Evolutionary conservation across 2,888 invertebrate species (phyloP).

Genomic region (Exocentrus adspersus): DNA sequence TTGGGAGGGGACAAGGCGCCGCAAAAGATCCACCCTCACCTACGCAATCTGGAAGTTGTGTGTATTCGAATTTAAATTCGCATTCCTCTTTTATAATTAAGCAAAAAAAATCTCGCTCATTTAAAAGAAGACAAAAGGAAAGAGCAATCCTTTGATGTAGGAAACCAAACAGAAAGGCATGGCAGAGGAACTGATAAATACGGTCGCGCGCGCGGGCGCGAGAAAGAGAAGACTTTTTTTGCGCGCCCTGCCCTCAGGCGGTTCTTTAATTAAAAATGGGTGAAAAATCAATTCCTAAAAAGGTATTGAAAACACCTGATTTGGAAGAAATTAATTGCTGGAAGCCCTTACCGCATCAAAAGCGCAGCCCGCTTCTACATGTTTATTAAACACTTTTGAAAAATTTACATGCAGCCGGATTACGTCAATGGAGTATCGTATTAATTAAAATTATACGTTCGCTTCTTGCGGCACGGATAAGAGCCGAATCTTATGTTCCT

Average conservation of each 20-base stretch:
- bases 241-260: slow-evolving; percentile 38
- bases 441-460: slow-evolving; percentile 20
- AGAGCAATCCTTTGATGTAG: slow-evolving; percentile 56
- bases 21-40: neutral
- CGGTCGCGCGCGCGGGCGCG: slow-evolving; percentile 37
- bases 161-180: slow-evolving; percentile 51
- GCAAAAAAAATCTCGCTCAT: slow-evolving; percentile 47
- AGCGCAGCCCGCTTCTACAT: slow-evolving; percentile 39
- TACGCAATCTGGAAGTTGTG: neutral
- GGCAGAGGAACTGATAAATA: slow-evolving; percentile 56
- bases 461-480: neutral
- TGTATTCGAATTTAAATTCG: slow-evolving; percentile 39
- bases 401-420: slow-evolving; percentile 10
- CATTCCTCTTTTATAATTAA: slow-evolving; percentile 43
- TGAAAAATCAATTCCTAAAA: slow-evolving; percentile 55
- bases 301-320: slow-evolving; percentile 59
- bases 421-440: neutral
- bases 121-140: slow-evolving; percentile 53
- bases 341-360: slow-evolving; percentile 39
- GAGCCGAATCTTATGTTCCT: neutral
- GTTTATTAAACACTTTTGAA: slow-evolving; percentile 36
- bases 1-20: neutral
- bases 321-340: slow-evolving; percentile 60
- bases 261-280: slow-evolving; percentile 57
- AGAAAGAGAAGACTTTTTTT: slow-evolving; percentile 33